Conservation (phyloP, 2,797 vertebrate species). For the Paguma larvata region DNA sequence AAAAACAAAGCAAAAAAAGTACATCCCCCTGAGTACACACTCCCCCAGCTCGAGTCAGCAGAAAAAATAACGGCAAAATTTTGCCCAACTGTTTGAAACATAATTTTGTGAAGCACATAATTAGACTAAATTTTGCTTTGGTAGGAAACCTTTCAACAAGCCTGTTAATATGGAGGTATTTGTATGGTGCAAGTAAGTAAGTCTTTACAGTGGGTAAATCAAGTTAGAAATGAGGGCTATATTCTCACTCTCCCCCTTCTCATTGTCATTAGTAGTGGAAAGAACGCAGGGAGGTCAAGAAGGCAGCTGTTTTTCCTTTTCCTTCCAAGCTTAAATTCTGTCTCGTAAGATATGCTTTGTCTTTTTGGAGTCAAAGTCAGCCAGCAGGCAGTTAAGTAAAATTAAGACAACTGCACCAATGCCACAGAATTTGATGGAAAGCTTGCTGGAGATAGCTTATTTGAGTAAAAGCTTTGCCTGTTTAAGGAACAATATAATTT, state of each 20-base stretch:
- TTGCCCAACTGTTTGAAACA: neutral
- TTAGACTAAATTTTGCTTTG: slow-evolving; percentile 50
- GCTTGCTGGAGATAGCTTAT: slow-evolving; percentile 64
- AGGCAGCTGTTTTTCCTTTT: slow-evolving; percentile 45
- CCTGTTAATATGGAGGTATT: slow-evolving; percentile 28
- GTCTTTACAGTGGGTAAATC: slow-evolving; percentile 50
- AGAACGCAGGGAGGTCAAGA: slow-evolving; percentile 52
- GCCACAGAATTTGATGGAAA: slow-evolving; percentile 69
- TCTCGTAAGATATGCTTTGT: slow-evolving; percentile 39
- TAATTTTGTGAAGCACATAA: slow-evolving; percentile 49
- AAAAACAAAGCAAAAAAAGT: slow-evolving; percentile 56
- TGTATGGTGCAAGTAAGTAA: slow-evolving; percentile 58
- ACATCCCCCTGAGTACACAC: neutral
- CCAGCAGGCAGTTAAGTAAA: slow-evolving; percentile 71
- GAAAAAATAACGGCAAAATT: slow-evolving; percentile 58
- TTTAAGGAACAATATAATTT: slow-evolving; percentile 69
- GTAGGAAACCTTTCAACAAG: neutral
- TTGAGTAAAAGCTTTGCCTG: slow-evolving; percentile 70
- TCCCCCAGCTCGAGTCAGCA: slow-evolving; percentile 4
- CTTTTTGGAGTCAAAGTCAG: slow-evolving; percentile 68
- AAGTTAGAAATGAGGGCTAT: slow-evolving; percentile 33
- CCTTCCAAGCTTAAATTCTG: slow-evolving; percentile 55
- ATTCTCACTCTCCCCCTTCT: slow-evolving; percentile 15
- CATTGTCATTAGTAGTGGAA: slow-evolving; percentile 26
- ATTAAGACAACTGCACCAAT: slow-evolving; percentile 69